Base-by-base conservation (phyloP, 1,140 invertebrate species). In the Holotrichia oblita region DNA sequence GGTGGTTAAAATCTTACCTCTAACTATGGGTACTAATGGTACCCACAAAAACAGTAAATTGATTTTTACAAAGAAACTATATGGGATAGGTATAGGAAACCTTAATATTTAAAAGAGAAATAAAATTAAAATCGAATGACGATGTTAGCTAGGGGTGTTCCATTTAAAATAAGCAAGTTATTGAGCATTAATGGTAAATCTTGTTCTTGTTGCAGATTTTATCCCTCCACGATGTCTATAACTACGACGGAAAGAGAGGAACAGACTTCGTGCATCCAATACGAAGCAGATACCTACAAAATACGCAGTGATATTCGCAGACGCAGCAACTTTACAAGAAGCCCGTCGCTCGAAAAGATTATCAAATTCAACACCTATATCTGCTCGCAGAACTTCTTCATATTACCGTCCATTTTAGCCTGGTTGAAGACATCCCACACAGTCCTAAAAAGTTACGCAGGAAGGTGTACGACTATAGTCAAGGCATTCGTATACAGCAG, bases 311-410 rank as follows among this genome's bases (percentile, higher is more conserved):
- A 69, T 14, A 17, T 27, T 14, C 6, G 12, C 61, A 69, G 27
- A 8, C 61, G 61, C 8, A 69, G 3, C 22, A 69, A 69, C 22
- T 74, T 74, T 34, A 74, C 73, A n/a, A 40, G 73, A 74, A 74
- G 34, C n/a, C 34, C 83, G 0, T 85, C 84, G 14, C 77, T 86
- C 40, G 85, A 85, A 42, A 84, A 82, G 59, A 85, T 86, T 74
- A 81, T 79, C 22, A 79, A 80, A 41, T 82, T 86, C 77, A 86
- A 86, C 79, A 82, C 83, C 6, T 84, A 81, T 81, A 86, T 86
- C 34, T 86, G 85, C 74, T 83, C 84, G 0, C 84, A 84, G 40
- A 83, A 85, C 64, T 84, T 81, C 77, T 83, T 81, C 79, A 77
- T 85, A 17, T 73, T 86, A 0, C 85, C 85, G 41, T 81, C 85